A percentile compares a stretch with the other conserved stretches of the same genome.
Evolutionary conservation across 2,113 vertebrate genomes (phyloP).

Genomic region (Craseonycteris thonglongyai): DNA sequence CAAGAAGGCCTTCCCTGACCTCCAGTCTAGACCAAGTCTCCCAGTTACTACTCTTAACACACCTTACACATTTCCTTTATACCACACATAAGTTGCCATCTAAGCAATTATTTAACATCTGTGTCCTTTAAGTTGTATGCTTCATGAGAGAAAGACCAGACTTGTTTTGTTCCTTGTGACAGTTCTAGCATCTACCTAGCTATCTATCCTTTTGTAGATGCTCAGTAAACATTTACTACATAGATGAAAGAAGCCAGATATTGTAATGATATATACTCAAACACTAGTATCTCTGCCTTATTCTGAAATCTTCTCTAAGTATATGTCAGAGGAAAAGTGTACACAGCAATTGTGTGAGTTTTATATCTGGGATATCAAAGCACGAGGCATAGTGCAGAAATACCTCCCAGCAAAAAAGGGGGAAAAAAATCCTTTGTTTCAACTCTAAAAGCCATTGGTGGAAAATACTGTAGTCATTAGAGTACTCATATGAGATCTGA

Average conservation of each 20-base stretch:
- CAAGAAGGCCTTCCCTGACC: not conserved
- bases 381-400: not conserved
- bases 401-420: not conserved
- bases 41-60: not conserved
- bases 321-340: not conserved
- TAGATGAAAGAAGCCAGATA: not conserved
- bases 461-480: slow-evolving; percentile 23
- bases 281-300: not conserved
- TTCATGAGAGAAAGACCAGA: not conserved
- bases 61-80: not conserved
- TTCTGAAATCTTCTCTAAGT: not conserved
- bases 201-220: not conserved
- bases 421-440: not conserved
- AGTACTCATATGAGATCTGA: no score
- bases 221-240: slow-evolving; percentile 10
- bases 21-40: not conserved
- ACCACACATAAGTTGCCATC: not conserved
- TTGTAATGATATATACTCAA: not conserved
- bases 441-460: not conserved
- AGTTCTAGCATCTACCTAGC: not conserved
- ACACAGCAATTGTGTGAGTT: not conserved
- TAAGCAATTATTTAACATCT: not conserved
- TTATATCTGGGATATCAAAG: not conserved
- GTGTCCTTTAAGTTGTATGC: not conserved
- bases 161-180: not conserved